A percentile compares a stretch with the other conserved stretches of the same genome.
These are phyloP conservation scores for Proales similis DNA, from an alignment of 1,140 invertebrate genomes.

Conservation along the genomic window DNA sequence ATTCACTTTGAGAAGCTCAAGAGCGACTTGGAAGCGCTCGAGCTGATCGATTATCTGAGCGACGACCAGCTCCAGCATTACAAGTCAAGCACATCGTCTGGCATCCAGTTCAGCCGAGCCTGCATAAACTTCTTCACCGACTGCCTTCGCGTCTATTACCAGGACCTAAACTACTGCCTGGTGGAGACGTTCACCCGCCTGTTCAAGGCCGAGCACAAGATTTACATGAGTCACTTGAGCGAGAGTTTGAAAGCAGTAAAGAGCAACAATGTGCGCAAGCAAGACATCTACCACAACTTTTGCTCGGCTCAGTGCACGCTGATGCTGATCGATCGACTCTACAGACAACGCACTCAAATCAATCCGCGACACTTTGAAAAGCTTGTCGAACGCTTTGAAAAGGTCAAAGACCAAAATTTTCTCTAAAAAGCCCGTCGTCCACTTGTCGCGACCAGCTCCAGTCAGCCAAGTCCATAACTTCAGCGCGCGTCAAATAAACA, in stretches of 20 bases:
- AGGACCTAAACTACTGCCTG: conserved; percentile 16
- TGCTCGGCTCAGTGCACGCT: background rate
- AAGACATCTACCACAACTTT: conserved; percentile 17
- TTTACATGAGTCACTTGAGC: conserved; percentile 10
- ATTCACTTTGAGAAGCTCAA: conserved; percentile 18
- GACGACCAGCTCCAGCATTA: background rate
- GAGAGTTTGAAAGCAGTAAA: background rate
- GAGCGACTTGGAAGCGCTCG: background rate
- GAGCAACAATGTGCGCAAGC: background rate
- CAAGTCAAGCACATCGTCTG: conserved; percentile 14
- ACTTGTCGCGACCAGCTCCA: too few species aligned
- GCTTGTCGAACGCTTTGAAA: conserved; percentile 5
- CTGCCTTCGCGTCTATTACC: conserved; percentile 22
- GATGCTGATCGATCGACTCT: conserved; percentile 1
- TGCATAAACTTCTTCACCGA: conserved; percentile 8
- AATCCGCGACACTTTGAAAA: conserved; percentile 31
- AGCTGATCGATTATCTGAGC: background rate
- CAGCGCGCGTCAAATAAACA: too few species aligned
- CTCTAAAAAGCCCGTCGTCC: too few species aligned
- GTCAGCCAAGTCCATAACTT: too few species aligned
- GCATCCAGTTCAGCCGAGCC: conserved; percentile 9
- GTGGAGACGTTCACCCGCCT: conserved; percentile 22
- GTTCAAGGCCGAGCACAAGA: conserved; percentile 24
- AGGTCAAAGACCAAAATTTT: conserved; percentile 27
- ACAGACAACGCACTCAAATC: background rate